These are phyloP conservation scores for Alviniconcha marisindica DNA, from an alignment of 1,140 invertebrate species.

Conservation along the genomic window DNA sequence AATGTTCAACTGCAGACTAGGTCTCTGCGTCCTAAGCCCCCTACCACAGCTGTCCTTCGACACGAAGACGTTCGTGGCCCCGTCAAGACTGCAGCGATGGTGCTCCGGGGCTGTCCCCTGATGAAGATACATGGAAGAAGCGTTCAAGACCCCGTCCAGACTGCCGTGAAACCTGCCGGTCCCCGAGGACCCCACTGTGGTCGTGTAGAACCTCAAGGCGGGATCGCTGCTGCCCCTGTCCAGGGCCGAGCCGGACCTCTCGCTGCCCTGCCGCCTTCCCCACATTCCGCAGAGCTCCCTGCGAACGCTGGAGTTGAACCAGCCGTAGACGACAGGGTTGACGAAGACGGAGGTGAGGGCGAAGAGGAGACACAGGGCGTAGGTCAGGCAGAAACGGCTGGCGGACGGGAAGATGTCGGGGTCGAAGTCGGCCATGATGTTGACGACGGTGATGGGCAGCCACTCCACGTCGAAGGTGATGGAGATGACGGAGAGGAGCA, in stretches of 20 bases:
- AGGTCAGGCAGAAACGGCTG: conserved; percentile 74
- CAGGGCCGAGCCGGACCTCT: background rate
- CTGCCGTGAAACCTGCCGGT: background rate
- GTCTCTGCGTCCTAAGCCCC: too few species aligned
- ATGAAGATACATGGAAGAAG: background rate
- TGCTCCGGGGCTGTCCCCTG: too few species aligned
- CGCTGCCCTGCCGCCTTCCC: background rate
- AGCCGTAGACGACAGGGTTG: conserved; percentile 52
- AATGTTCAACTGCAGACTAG: too few species aligned
- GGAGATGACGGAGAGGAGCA: conserved; percentile 76
- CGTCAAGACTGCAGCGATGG: too few species aligned
- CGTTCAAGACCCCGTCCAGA: background rate
- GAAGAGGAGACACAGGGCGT: conserved; percentile 78
- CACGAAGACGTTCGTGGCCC: too few species aligned
- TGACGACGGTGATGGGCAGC: conserved; percentile 80
- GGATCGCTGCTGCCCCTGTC: background rate
- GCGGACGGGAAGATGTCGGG: conserved; percentile 48
- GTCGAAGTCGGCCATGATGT: conserved; percentile 74
- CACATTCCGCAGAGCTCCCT: conserved; percentile 14
- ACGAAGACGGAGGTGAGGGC: conserved; percentile 77
- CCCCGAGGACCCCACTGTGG: background rate
- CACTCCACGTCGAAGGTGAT: conserved; percentile 76
- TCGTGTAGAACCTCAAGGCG: background rate
- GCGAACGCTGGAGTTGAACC: conserved; percentile 56
- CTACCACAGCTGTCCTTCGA: too few species aligned